A percentile compares a stretch with the other conserved stretches of the same genome.
These are phyloP conservation scores for Oryzias javanicus DNA, from an alignment of 2,113 vertebrate genomes.

Conservation along the genomic window DNA sequence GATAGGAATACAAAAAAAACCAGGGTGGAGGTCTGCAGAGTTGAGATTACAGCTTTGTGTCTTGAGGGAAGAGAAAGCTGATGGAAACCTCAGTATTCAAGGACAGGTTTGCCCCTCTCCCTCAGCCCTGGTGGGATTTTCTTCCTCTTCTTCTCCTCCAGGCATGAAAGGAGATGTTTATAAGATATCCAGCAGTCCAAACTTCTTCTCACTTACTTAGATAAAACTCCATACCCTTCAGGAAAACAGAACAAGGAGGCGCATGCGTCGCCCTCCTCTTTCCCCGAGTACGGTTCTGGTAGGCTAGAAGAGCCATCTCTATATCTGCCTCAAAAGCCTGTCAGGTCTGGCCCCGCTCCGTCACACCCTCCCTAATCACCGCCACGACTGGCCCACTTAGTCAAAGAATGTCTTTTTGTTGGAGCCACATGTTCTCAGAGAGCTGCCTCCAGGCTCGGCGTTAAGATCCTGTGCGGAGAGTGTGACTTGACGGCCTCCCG, in stretches of 20 bases:
- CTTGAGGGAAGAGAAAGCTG: slow-evolving; percentile 22
- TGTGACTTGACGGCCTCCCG: slow-evolving; percentile 9
- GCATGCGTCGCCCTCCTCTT: slow-evolving; percentile 61
- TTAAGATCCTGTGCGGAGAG: slow-evolving; percentile 23
- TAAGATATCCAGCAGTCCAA: slow-evolving; percentile 35
- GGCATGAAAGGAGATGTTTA: slow-evolving; percentile 50
- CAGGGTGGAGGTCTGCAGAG: slow-evolving; percentile 55
- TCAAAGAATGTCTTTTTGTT: slow-evolving; percentile 68
- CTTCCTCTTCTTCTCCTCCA: slow-evolving; percentile 39
- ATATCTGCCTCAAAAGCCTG: slow-evolving; percentile 32
- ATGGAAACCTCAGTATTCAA: slow-evolving; percentile 21
- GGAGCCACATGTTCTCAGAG: slow-evolving; percentile 54
- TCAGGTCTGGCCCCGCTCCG: slow-evolving; percentile 51
- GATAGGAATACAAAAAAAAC: slow-evolving; percentile 42
- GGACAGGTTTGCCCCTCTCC: slow-evolving; percentile 38
- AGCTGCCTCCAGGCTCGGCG: slow-evolving; percentile 26
- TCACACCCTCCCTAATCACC: slow-evolving; percentile 66
- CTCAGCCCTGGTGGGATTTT: slow-evolving; percentile 27
- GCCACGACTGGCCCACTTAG: slow-evolving; percentile 64
- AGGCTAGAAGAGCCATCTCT: slow-evolving; percentile 43
- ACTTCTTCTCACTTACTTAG: slow-evolving; percentile 78
- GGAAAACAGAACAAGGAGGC: slow-evolving; percentile 42
- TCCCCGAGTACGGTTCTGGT: slow-evolving; percentile 39
- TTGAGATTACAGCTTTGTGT: slow-evolving; percentile 49
- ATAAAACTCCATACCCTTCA: slow-evolving; percentile 44